A percentile compares a stretch with the other conserved stretches of the same genome.
phyloP scores from a whole-genome alignment of 2,797 vertebrate genomes.

The Hydrocynus forskahlii region DNA sequence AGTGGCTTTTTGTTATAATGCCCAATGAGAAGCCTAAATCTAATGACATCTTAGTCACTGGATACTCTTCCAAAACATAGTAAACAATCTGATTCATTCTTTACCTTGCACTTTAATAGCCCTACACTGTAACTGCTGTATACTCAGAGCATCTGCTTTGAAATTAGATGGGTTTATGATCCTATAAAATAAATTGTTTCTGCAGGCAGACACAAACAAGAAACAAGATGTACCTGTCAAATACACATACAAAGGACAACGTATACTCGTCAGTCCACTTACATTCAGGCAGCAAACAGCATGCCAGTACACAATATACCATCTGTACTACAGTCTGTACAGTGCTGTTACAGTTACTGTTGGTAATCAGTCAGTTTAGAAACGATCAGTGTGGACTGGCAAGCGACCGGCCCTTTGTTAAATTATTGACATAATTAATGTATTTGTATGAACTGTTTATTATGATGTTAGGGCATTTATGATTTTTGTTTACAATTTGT shows the following conservation, averaged over 20 bases:
- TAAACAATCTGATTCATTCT: neutral
- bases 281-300: neutral
- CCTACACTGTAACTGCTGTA: neutral
- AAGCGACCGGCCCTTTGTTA: too few relatives aligned
- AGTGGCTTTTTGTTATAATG: neutral
- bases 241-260: neutral
- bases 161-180: neutral
- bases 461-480: too few relatives aligned
- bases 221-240: neutral
- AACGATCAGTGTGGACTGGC: too few relatives aligned
- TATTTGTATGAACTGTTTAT: too few relatives aligned
- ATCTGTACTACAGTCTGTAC: too few relatives aligned
- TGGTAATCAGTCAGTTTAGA: too few relatives aligned
- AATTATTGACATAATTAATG: too few relatives aligned
- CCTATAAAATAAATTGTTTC: neutral
- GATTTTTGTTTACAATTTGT: too few relatives aligned
- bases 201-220: neutral
- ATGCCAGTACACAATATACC: too few relatives aligned
- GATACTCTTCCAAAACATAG: neutral
- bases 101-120: neutral
- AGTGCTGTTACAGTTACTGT: too few relatives aligned
- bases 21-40: neutral
- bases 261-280: neutral
- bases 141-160: neutral
- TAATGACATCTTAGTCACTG: neutral